phyloP scores from a whole-genome alignment of 2,113 vertebrate species.

The Antidorcas marsupialis region DNA sequence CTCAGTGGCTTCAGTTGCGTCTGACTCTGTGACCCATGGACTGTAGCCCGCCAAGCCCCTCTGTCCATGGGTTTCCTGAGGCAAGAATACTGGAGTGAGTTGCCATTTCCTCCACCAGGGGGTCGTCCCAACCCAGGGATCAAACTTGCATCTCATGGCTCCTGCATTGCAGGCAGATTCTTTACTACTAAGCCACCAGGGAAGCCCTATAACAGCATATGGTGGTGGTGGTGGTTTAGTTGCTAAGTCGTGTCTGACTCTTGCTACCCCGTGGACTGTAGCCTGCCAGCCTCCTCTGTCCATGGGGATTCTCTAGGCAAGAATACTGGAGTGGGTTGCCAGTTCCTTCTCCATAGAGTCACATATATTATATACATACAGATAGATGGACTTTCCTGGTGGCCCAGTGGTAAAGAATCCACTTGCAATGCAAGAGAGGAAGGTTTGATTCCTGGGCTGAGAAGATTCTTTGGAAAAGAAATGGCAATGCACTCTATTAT shows the following conservation, averaged over 20 bases:
- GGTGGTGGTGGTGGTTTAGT: too few relatives aligned
- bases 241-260: too few relatives aligned
- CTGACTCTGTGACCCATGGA: background rate
- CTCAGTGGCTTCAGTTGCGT: background rate
- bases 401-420: background rate
- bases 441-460: background rate
- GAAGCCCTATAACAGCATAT: too few relatives aligned
- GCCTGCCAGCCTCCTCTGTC: too few relatives aligned
- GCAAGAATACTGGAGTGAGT: background rate
- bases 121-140: background rate
- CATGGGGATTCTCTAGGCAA: too few relatives aligned
- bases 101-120: background rate
- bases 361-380: background rate
- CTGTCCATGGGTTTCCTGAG: background rate
- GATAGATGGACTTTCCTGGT: background rate
- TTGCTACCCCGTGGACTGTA: too few relatives aligned
- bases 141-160: background rate
- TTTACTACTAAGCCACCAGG: background rate
- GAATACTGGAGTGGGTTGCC: too few relatives aligned
- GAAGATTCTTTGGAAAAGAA: background rate
- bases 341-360: background rate
- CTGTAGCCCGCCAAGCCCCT: rapidly evolving
- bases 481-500: background rate
- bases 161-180: rapidly evolving
- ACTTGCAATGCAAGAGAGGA: background rate